Conservation (phyloP, 2,797 vertebrate genomes). For the Pangasius larnaudii region DNA sequence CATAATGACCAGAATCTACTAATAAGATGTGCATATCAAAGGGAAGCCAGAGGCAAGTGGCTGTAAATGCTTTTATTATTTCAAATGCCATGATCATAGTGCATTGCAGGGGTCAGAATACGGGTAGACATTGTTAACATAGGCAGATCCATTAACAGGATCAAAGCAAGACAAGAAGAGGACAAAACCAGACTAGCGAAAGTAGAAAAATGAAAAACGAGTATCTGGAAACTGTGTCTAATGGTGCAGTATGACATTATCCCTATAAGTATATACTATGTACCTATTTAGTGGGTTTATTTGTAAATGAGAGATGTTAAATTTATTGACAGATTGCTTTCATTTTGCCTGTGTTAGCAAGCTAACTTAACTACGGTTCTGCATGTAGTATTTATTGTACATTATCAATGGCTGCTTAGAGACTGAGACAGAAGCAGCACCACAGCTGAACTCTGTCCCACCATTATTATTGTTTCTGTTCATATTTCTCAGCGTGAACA, state of each 20-base stretch:
- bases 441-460: neutral
- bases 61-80: constrained; percentile 27
- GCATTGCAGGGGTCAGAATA: constrained; percentile 10
- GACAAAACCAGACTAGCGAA: neutral
- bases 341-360: neutral
- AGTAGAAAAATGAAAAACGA: neutral
- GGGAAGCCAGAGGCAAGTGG: constrained; percentile 9
- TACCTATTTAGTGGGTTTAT: neutral
- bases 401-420: neutral
- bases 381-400: neutral
- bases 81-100: constrained; percentile 18
- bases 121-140: neutral
- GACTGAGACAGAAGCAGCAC: neutral
- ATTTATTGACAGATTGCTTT: neutral
- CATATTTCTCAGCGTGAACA: neutral
- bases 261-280: neutral
- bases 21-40: constrained; percentile 14
- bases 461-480: neutral
- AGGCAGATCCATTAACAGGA: neutral
- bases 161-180: neutral
- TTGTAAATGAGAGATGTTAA: neutral
- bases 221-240: neutral
- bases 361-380: neutral
- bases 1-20: constrained; percentile 10
- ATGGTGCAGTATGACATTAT: neutral